Base-by-base conservation (phyloP, 2,797 vertebrate genomes). In the Oceanodroma leucorhoa region DNA sequence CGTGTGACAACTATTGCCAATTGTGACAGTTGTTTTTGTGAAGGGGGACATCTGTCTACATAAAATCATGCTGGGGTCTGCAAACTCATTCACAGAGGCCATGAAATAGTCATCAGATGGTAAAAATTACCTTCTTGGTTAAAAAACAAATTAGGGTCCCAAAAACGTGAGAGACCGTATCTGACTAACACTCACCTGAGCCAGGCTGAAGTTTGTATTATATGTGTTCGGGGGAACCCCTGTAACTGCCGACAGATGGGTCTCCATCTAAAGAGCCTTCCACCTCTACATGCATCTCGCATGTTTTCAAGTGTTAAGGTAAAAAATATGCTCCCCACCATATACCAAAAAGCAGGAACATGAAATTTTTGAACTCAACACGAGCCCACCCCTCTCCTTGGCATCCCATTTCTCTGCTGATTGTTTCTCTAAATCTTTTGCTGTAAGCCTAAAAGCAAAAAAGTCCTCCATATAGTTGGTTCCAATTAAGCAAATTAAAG, bases 1-100 rank as follows among this genome's bases (percentile, higher is more conserved):
- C 0, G 0, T 48, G 51, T 71, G 93, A 90, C 32, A 92, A 50
- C 58, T 58, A 62, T 9, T 95, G 96, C 83, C 96, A 95, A 94
- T 67, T 91, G 62, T 73, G 84, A 94, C 95, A 92, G 90, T 95
- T 95, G 88, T 96, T 96, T 95, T 90, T 62, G 62, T 94, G 94
- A 97, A 95, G 46, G 73, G 36, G 71, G 91, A 96, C 95, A 96
- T 94, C 93, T 96, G 95, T 92, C 94, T 90, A 83, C 79, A 92
- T 87, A 92, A 95, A 94, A 96, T 83, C 86, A 87, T 89, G 71
- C 84, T 51, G 61, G 29, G 84, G 79, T 90, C 79, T 82, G 84
- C 60, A 91, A 94, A 95, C 72, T 91, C 79, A 91, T 90, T 94
- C 86, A 83, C 57, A 89, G 83, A 94, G 92, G 67, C 78, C 79